Evolutionary conservation across 2,888 invertebrate genomes (phyloP).

Genomic region (Chaitophorus viminalis): DNA sequence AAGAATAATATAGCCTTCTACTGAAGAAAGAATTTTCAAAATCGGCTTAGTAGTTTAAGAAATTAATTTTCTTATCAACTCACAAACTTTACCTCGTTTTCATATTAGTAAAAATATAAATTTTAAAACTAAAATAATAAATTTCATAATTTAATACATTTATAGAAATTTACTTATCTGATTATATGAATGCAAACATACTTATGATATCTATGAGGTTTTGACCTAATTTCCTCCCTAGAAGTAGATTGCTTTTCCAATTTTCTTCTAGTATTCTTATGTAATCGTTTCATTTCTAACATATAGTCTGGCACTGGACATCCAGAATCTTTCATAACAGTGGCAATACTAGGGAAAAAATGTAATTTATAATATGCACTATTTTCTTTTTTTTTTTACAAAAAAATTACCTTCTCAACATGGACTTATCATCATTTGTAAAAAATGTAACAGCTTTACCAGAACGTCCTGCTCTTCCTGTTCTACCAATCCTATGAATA

Average conservation of each 20-base stretch:
- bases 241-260: constrained; percentile 73
- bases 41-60: too few relatives aligned
- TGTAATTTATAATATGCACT: neutral
- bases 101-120: too few relatives aligned
- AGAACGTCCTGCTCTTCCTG: constrained; percentile 89
- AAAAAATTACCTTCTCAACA: constrained; percentile 72
- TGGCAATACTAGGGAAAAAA: constrained; percentile 81
- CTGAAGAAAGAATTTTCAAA: too few relatives aligned
- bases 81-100: too few relatives aligned
- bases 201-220: constrained; percentile 67
- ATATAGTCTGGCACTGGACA: constrained; percentile 93
- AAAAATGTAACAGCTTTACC: constrained; percentile 95
- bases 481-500: constrained; percentile 88
- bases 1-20: too few relatives aligned
- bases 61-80: too few relatives aligned
- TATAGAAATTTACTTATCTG: constrained; percentile 67
- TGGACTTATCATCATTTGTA: constrained; percentile 86
- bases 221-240: constrained; percentile 74
- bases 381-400: too few relatives aligned
- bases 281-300: constrained; percentile 78
- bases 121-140: neutral
- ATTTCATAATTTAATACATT: neutral
- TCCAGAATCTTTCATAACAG: constrained; percentile 89
- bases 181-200: constrained; percentile 70
- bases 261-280: constrained; percentile 73